Evolutionary conservation across 2,888 invertebrate species (phyloP), one percentile per base, ranked within the genome.

Genomic region (Callyntrura sp.): DNA sequence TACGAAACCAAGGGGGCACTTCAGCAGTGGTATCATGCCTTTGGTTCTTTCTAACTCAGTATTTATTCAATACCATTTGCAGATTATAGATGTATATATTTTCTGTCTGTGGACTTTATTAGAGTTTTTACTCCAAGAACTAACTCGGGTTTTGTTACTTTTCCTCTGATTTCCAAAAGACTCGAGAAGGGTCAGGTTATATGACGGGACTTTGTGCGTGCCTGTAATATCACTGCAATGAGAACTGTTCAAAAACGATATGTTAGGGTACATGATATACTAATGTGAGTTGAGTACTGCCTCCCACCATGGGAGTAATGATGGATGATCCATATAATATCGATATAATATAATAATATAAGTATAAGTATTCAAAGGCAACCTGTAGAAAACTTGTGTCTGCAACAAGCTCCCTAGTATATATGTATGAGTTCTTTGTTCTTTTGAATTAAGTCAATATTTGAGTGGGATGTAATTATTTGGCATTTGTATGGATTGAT

Each of bases 291-390:
- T 57, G 55, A 65, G 35, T 78, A 85, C 48, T 55, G 78, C 86
- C 86, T 86, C 79, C 65, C 86, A 86, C 65, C 68, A 86, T 28
- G 79, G 65, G 65, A 55, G 51, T 60, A 35, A 83, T 88, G 88
- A 88, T 88, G 88, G 76, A 88, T 88, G 82, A 23, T 82, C 88
- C 62, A 83, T 88, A 83, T 88, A 88, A 83, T 76, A 73, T 84
- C 48, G 23, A n/a, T n/a, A n/a, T n/a, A n/a, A n/a, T n/a, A n/a
- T n/a, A n/a, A n/a, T n/a, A n/a, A n/a, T n/a, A n/a, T n/a, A n/a
- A n/a, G n/a, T n/a, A n/a, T n/a, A n/a, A n/a, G n/a, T n/a, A n/a
- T 43, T 81, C 12, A 81, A 88, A 82, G 88, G 88, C 70, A 88
- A 88, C 82, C 73, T 82, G 88, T 88, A 76, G 57, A 88, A 88